phyloP scores from a whole-genome alignment of 2,113 vertebrate species.

The Sturnus vulgaris region DNA sequence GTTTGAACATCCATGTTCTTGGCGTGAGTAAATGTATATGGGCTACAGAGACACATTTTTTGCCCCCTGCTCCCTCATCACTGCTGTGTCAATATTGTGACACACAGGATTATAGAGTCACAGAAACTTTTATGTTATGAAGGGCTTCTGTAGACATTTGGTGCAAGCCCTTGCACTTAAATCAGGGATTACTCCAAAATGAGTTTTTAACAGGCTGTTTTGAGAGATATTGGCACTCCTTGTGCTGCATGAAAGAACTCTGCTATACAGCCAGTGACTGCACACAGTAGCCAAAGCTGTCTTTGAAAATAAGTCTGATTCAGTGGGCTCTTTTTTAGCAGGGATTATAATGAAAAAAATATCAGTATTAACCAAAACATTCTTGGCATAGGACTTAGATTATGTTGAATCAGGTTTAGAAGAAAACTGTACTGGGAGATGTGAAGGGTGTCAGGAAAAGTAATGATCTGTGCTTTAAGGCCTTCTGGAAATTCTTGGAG shows the following conservation, averaged over 20 bases:
- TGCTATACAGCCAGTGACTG: background rate
- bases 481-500: background rate
- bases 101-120: background rate
- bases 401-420: background rate
- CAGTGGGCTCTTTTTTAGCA: background rate
- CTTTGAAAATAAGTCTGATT: background rate
- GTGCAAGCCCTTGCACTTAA: background rate
- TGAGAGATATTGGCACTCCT: background rate
- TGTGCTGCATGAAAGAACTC: background rate
- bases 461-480: background rate
- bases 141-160: background rate
- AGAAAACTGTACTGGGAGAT: background rate
- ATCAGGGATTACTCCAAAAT: background rate
- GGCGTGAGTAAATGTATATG: background rate
- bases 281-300: rapidly evolving
- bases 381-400: background rate
- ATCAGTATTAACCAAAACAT: background rate
- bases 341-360: background rate
- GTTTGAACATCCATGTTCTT: background rate
- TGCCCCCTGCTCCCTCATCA: rapidly evolving
- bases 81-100: background rate
- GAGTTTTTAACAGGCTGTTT: background rate
- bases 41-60: background rate
- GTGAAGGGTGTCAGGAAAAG: background rate
- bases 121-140: background rate